A percentile compares a stretch with the other conserved stretches of the same genome.
Conservation (phyloP, 2,888 invertebrate species). For the Tigriopus californicus region DNA sequence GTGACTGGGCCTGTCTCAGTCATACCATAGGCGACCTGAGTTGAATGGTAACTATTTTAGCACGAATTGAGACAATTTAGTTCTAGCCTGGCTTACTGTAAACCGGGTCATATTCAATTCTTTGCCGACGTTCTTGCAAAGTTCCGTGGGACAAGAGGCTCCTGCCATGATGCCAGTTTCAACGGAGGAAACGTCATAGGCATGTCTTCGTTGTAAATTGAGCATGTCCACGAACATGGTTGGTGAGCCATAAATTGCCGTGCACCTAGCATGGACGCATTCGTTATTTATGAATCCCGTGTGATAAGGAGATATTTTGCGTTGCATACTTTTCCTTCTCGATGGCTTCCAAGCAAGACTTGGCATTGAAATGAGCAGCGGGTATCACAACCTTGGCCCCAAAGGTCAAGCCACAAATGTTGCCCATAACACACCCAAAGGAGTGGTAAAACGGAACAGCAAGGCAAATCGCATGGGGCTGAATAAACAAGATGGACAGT, state of each 20-base stretch:
- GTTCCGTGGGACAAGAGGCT: constrained; percentile 33
- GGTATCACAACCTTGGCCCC: constrained; percentile 30
- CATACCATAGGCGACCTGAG: constrained; percentile 37
- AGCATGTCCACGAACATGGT: constrained; percentile 68
- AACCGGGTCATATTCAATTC: constrained; percentile 30
- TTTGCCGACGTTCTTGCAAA: constrained; percentile 29
- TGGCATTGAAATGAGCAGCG: constrained; percentile 25
- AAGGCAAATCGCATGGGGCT: constrained; percentile 26
- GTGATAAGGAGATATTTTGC: not conserved
- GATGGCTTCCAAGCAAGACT: constrained; percentile 36
- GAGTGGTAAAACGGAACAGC: constrained; percentile 67
- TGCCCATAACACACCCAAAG: constrained; percentile 47
- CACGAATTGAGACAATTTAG: too few relatives aligned
- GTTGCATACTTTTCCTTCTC: constrained; percentile 33
- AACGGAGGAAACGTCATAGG: constrained; percentile 23
- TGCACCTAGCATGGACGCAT: constrained; percentile 38
- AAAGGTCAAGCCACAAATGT: constrained; percentile 28
- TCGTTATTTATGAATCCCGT: constrained; percentile 5
- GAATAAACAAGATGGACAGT: too few relatives aligned
- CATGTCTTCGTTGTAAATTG: constrained; percentile 23
- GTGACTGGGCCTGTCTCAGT: constrained; percentile 41
- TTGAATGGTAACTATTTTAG: too few relatives aligned
- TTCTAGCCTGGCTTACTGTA: too few relatives aligned
- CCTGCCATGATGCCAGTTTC: constrained; percentile 33
- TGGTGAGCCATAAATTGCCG: constrained; percentile 53